Evolutionary conservation across 2,113 vertebrate genomes (phyloP).

Genomic region (Coptodon rendalli): DNA sequence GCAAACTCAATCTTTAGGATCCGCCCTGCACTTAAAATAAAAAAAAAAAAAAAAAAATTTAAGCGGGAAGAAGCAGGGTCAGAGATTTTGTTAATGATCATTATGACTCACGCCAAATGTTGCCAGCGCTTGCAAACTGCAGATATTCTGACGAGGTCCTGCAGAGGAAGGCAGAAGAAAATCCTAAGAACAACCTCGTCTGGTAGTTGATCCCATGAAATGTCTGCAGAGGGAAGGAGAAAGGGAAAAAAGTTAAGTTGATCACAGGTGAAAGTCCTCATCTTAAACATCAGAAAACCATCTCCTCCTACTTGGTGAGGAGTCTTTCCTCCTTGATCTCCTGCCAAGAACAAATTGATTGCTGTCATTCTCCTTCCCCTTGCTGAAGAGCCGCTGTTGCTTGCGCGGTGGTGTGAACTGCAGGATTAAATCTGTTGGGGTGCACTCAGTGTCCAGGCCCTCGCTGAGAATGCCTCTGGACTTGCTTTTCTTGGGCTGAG

Average conservation of each 20-base stretch:
- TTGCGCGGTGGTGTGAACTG: slow-evolving; percentile 73
- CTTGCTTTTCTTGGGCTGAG: slow-evolving; percentile 2
- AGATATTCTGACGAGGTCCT: slow-evolving; percentile 78
- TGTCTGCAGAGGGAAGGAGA: slow-evolving; percentile 39
- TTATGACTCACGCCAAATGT: slow-evolving; percentile 77
- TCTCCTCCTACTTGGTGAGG: slow-evolving; percentile 10
- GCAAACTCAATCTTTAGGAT: background rate
- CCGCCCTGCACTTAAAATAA: background rate
- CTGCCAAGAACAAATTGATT: slow-evolving; percentile 71
- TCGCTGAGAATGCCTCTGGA: slow-evolving; percentile 36
- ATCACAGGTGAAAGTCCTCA: background rate
- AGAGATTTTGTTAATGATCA: background rate
- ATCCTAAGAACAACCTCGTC: slow-evolving; percentile 87
- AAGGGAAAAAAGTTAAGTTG: background rate
- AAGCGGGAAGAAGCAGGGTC: background rate
- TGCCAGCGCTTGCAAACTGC: slow-evolving; percentile 82
- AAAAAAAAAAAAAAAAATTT: background rate
- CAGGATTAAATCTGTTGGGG: slow-evolving; percentile 74
- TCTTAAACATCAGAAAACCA: background rate
- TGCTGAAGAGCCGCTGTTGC: slow-evolving; percentile 52
- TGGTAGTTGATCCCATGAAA: slow-evolving; percentile 84
- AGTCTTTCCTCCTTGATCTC: slow-evolving; percentile 67
- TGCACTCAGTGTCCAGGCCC: slow-evolving; percentile 77
- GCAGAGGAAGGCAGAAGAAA: slow-evolving; percentile 77
- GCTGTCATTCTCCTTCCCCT: slow-evolving; percentile 72